Conservation (phyloP, 2,888 invertebrate species). For the Xestia c-nigrum region DNA sequence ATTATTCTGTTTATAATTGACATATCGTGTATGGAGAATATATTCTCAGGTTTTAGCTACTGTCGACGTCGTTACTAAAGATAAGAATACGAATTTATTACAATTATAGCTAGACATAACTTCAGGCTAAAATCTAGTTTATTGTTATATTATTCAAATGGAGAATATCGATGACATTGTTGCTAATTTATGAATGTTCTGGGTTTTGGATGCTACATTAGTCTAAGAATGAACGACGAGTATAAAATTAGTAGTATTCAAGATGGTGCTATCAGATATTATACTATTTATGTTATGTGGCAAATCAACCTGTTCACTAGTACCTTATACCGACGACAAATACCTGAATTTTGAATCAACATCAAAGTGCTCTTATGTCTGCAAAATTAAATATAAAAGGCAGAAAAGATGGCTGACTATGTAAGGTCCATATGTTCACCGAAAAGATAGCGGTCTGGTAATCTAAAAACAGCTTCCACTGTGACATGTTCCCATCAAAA, state of each 20-base stretch:
- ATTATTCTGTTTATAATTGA: conserved; percentile 57
- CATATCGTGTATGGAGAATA: conserved; percentile 57
- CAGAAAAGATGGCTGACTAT: conserved; percentile 24
- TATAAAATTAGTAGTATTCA: conserved; percentile 16
- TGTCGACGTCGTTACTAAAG: conserved; percentile 48
- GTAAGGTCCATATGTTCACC: neutral
- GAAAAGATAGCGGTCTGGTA: no score
- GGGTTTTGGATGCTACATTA: conserved; percentile 39
- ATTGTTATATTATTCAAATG: conserved; percentile 59
- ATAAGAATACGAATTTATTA: conserved; percentile 62
- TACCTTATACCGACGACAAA: neutral
- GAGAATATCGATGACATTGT: conserved; percentile 52
- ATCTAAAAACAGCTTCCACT: no score
- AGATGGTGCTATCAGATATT: conserved; percentile 9
- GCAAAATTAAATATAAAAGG: conserved; percentile 22
- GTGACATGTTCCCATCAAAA: no score
- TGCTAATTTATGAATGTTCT: conserved; percentile 53
- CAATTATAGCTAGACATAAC: conserved; percentile 40
- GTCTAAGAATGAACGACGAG: conserved; percentile 15
- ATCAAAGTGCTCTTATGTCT: neutral
- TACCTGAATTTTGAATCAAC: neutral
- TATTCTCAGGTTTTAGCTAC: conserved; percentile 53
- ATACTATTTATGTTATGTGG: neutral
- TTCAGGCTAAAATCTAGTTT: conserved; percentile 54
- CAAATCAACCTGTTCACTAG: neutral